A percentile compares a stretch with the other conserved stretches of the same genome.
These are phyloP conservation scores for Lithophane semibrunnea DNA, from an alignment of 2,888 invertebrate genomes.

Conservation along the genomic window DNA sequence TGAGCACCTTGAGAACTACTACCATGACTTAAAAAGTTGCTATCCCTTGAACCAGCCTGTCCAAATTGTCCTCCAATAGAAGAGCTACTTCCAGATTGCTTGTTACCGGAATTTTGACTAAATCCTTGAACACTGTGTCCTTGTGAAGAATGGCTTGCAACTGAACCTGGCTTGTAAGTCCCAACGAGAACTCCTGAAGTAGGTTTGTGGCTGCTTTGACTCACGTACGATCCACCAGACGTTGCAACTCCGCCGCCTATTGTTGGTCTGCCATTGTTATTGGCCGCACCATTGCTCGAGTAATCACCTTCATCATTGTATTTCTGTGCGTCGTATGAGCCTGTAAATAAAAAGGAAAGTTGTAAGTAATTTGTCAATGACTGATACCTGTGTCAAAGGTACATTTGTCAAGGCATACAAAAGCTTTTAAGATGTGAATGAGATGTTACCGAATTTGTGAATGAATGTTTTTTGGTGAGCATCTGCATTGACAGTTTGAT, in stretches of 20 bases:
- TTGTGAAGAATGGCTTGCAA: conserved; percentile 14
- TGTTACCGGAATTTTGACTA: conserved; percentile 17
- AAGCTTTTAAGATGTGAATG: conserved; percentile 68
- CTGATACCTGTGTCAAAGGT: conserved; percentile 74
- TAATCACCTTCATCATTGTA: conserved; percentile 85
- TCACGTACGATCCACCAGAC: conserved; percentile 75
- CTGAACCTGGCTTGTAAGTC: conserved; percentile 33
- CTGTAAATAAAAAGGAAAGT: conserved; percentile 89
- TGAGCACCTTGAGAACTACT: conserved; percentile 8
- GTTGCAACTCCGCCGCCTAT: conserved; percentile 74
- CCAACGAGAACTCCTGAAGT: conserved; percentile 36
- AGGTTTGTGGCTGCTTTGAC: conserved; percentile 74
- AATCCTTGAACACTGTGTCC: conserved; percentile 31
- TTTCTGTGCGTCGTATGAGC: conserved; percentile 86
- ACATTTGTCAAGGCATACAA: conserved; percentile 84
- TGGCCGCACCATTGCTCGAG: conserved; percentile 73
- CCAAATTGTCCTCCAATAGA: conserved; percentile 26
- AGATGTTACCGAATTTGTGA: conserved; percentile 71
- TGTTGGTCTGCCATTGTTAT: conserved; percentile 77
- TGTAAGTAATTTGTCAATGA: conserved; percentile 83
- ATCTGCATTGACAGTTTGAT: conserved; percentile 53
- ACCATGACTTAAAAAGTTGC: conserved; percentile 16
- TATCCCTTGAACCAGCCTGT: conserved; percentile 34
- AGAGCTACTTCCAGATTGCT: conserved; percentile 20
- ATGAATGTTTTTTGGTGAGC: conserved; percentile 67